Evolutionary conservation across 2,113 vertebrate species (phyloP), one percentile per base, ranked within the genome.

Genomic region (Amphiprion percula): DNA sequence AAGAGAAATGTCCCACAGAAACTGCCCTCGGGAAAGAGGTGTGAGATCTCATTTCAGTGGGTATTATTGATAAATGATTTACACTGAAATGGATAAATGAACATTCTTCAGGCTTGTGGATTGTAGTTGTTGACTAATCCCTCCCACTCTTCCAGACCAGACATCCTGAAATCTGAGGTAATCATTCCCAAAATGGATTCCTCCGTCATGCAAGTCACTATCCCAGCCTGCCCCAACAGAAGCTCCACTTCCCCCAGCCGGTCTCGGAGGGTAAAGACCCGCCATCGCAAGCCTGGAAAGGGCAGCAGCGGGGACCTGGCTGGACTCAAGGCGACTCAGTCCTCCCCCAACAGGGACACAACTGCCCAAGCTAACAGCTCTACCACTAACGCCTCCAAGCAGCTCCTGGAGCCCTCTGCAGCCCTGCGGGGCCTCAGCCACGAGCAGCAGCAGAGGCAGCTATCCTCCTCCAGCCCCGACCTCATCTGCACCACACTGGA

Each of bases 1-100:
- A 99, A 99, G 88, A 95, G 97, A 78, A 98, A 97, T 1, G 95
- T 97, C 41, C 97, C 97, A n/a, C 97, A 99, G 89, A 99, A 98
- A 77, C 95, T 98, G 33, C 97, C 97, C 0, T 94, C 96, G 0
- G 95, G 95, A 92, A 98, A 98, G 90, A 96, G 97, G 97, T 97
- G 44, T 49, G 81, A 69, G 55, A 69, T 55, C 59, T 74, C 14
- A 68, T 73, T 59, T 71, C 30, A 56, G 49, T 62, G 14, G 3
- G 47, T 73, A 37, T 78, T 80, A 3, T 3, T 70, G 11, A 68
- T 71, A 4, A 78, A 80, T 65, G 46, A 68, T 64, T 68, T 5
- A 66, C 56, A 8, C 23, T 66, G 23, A 63, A 74, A 44, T 26
- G 12, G 41, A 47, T 65, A 30, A 50, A 53, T 86, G 17, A 54